Evolutionary conservation across 2,113 vertebrate genomes (phyloP).

Genomic region (Leptodactylus fuscus): DNA sequence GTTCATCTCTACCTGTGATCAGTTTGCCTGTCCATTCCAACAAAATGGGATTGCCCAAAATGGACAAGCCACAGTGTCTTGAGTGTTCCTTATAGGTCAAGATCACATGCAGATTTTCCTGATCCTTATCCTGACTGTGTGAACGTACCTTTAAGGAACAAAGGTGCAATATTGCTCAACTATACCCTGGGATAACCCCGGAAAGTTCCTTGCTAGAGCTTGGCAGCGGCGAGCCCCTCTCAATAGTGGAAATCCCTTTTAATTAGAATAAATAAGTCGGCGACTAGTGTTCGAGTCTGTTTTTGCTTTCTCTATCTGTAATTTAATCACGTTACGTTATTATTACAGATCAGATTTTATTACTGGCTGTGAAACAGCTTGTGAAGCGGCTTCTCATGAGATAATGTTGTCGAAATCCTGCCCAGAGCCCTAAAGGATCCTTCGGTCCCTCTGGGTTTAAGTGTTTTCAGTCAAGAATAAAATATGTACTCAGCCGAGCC

Average conservation of each 20-base stretch:
- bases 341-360: slow-evolving; percentile 3
- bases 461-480: slow-evolving; percentile 26
- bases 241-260: neutral
- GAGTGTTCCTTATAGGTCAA: too few species aligned
- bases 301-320: slow-evolving; percentile 13
- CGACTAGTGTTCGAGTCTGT: neutral
- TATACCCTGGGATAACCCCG: too few species aligned
- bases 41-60: too few species aligned
- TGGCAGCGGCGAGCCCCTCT: neutral
- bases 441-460: neutral
- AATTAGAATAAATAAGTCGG: neutral
- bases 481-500: slow-evolving; percentile 10
- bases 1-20: too few species aligned
- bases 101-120: too few species aligned
- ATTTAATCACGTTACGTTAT: slow-evolving; percentile 15
- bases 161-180: too few species aligned
- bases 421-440: neutral
- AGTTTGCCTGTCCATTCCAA: too few species aligned
- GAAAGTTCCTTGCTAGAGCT: neutral
- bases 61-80: too few species aligned
- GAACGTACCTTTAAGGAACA: too few species aligned
- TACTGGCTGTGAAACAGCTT: slow-evolving; percentile 7
- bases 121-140: too few species aligned
- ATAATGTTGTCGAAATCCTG: slow-evolving; percentile 1
- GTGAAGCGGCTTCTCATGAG: neutral